Percentiles rank a stretch among this genome's conserved stretches.
These are phyloP conservation scores for Lutraria lutraria DNA, from an alignment of 2,888 invertebrate species.

Conservation along the genomic window DNA sequence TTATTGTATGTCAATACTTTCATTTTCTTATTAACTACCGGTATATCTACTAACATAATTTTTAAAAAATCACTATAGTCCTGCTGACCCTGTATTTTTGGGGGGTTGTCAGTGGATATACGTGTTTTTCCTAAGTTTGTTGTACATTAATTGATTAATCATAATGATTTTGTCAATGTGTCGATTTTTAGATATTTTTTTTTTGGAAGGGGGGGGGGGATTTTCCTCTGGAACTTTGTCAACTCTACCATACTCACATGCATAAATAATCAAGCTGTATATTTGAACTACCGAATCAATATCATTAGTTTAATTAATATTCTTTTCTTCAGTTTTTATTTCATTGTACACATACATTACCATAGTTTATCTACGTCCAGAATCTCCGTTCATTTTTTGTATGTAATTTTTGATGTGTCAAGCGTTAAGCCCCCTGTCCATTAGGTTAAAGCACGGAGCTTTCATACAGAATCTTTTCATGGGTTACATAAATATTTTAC, in stretches of 20 bases:
- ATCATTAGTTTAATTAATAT: constrained; percentile 19
- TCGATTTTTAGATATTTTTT: not conserved
- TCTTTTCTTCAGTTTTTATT: not conserved
- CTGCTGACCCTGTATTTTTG: too few relatives aligned
- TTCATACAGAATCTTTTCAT: not conserved
- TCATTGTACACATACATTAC: not conserved
- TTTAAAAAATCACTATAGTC: too few relatives aligned
- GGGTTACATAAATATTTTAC: not conserved
- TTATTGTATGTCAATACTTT: too few relatives aligned
- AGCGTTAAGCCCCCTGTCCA: not conserved
- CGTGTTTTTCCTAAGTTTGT: not conserved
- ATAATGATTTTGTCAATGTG: not conserved
- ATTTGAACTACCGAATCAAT: not conserved
- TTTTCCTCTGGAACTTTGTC: not conserved
- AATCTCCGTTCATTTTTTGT: not conserved
- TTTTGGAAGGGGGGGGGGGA: not conserved
- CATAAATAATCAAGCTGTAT: not conserved
- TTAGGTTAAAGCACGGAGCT: not conserved
- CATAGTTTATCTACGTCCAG: not conserved
- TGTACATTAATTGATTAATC: not conserved
- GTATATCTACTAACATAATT: too few relatives aligned
- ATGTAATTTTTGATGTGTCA: not conserved
- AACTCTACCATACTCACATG: not conserved
- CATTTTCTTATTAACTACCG: too few relatives aligned
- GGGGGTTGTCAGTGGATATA: not conserved